Conservation (phyloP, 2,797 vertebrate genomes). For the Notolabrus celidotus region DNA sequence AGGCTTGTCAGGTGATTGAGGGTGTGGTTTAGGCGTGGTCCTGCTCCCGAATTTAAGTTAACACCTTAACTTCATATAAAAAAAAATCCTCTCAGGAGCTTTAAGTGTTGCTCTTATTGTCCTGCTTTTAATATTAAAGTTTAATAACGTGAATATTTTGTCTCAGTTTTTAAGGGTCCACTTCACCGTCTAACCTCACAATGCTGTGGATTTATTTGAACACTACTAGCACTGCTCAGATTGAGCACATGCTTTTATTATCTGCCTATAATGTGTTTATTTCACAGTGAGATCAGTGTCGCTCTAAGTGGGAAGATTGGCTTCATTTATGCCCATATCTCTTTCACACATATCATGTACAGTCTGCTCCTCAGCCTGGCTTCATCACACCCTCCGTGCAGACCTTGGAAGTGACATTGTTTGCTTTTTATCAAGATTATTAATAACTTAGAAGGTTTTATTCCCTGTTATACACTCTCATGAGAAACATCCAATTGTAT, state of each 20-base stretch:
- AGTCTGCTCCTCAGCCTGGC: conserved; percentile 2
- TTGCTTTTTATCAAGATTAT: too few relatives aligned
- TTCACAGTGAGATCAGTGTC: not conserved
- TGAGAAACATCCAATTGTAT: too few relatives aligned
- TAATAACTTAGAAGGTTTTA: too few relatives aligned
- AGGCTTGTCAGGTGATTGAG: too few relatives aligned
- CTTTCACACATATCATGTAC: conserved; percentile 16
- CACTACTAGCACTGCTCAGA: not conserved
- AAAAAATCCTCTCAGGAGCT: too few relatives aligned
- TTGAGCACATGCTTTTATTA: conserved; percentile 6
- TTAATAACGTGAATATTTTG: not conserved
- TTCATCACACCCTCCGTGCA: conserved; percentile 2
- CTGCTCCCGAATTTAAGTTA: too few relatives aligned
- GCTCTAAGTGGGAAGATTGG: not conserved
- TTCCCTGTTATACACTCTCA: too few relatives aligned
- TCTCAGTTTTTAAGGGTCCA: not conserved
- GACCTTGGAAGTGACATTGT: not conserved
- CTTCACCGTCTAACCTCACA: not conserved
- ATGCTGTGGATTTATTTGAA: not conserved
- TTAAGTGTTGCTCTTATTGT: too few relatives aligned
- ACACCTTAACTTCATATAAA: too few relatives aligned
- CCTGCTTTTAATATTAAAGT: not conserved
- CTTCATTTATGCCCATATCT: conserved; percentile 15
- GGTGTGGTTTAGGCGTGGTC: too few relatives aligned
- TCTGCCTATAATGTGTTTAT: conserved; percentile 3